These are phyloP conservation scores for Tipula lateralis DNA, from an alignment of 2,888 invertebrate genomes.

Conservation along the genomic window DNA sequence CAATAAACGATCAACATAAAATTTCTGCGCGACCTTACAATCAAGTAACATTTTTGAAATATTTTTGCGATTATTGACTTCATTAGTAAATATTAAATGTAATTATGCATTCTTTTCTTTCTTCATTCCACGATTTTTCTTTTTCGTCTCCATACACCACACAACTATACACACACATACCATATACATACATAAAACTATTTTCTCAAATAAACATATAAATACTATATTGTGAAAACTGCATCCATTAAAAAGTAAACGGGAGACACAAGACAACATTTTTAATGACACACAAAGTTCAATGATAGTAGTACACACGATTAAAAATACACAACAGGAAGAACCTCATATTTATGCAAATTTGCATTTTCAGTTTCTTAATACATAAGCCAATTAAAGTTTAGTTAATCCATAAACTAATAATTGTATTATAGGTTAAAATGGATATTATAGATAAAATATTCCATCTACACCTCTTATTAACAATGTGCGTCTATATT, in stretches of 20 bases:
- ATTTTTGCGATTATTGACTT: slow-evolving; percentile 20
- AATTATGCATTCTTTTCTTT: slow-evolving; percentile 27
- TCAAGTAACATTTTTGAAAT: slow-evolving; percentile 26
- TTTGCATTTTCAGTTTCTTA: background rate
- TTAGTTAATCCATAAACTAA: background rate
- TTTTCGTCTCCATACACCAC: slow-evolving; percentile 24
- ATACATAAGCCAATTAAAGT: background rate
- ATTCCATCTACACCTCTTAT: too few species aligned
- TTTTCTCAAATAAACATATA: background rate
- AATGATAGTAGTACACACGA: background rate
- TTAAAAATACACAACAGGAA: background rate
- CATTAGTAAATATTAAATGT: slow-evolving; percentile 26
- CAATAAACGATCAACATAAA: slow-evolving; percentile 24
- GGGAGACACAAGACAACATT: background rate
- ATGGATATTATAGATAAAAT: too few species aligned
- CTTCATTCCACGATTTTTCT: slow-evolving; percentile 20
- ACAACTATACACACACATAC: background rate
- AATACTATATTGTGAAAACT: background rate
- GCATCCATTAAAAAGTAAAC: background rate
- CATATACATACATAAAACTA: background rate
- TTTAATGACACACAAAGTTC: background rate
- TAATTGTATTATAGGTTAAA: too few species aligned
- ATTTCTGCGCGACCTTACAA: slow-evolving; percentile 25
- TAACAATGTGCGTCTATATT: too few species aligned
- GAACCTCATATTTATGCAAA: background rate